A percentile compares a stretch with the other conserved stretches of the same genome.
Conservation (phyloP, 1,140 invertebrate species). For the Bemisia tabaci region DNA sequence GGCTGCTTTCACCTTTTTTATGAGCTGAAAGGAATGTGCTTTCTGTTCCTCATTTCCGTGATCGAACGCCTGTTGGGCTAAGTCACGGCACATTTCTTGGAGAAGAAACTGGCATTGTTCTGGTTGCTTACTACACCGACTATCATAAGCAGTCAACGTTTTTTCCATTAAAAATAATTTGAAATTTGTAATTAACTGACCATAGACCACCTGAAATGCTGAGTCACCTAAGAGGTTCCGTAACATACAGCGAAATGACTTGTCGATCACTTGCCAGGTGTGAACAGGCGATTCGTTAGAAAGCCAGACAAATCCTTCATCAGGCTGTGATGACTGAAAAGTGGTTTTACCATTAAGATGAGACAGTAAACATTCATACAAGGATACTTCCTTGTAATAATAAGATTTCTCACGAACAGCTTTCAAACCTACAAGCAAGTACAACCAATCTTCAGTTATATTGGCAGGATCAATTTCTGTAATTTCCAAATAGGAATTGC, state of each 20-base stretch:
- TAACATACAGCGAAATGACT: not conserved
- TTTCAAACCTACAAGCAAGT: not conserved
- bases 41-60: not conserved
- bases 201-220: not conserved
- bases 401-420: too few relatives aligned
- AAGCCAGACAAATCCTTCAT: not conserved
- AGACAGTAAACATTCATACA: not conserved
- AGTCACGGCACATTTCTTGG: not conserved
- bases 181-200: not conserved
- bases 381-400: not conserved
- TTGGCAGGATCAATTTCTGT: not conserved
- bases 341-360: not conserved
- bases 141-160: not conserved
- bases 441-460: not conserved
- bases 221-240: not conserved
- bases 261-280: not conserved
- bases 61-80: not conserved
- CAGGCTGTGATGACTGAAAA: not conserved
- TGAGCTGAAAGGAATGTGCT: not conserved
- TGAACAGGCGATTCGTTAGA: not conserved
- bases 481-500: not conserved
- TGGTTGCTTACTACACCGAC: not conserved
- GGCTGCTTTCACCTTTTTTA: not conserved
- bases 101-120: not conserved
- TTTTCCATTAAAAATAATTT: not conserved